Percentiles rank a stretch among this genome's conserved stretches.
Conservation (phyloP, 2,888 invertebrate genomes). For the Eupithecia pulchellata region DNA sequence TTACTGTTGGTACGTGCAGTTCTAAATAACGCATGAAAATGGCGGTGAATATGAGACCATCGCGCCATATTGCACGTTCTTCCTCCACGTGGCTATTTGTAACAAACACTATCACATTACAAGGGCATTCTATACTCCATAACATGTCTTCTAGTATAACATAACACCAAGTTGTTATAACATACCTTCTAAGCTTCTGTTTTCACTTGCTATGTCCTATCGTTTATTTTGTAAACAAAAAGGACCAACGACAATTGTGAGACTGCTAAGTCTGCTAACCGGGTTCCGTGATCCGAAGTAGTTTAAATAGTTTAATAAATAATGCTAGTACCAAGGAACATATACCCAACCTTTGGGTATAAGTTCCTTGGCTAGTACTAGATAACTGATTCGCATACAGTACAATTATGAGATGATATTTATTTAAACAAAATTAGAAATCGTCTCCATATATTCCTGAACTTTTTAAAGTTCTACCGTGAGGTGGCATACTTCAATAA, state of each 20-base stretch:
- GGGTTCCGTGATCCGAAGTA: neutral
- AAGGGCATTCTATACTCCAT: slow-evolving; percentile 46
- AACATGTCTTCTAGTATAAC: neutral
- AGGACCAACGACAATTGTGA: neutral
- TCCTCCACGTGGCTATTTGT: slow-evolving; percentile 54
- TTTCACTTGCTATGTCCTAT: neutral
- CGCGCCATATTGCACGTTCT: slow-evolving; percentile 45
- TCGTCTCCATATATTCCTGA: too few relatives aligned
- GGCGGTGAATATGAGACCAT: neutral
- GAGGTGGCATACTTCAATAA: too few relatives aligned
- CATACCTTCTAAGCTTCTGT: neutral
- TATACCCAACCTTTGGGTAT: too few relatives aligned
- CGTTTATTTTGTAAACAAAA: neutral
- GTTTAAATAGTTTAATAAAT: too few relatives aligned
- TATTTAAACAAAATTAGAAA: too few relatives aligned
- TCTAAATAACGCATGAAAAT: neutral
- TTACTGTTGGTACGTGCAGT: neutral
- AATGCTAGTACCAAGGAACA: too few relatives aligned
- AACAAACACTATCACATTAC: slow-evolving; percentile 65
- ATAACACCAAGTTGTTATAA: neutral
- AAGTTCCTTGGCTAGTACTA: too few relatives aligned
- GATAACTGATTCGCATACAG: too few relatives aligned
- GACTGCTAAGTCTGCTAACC: neutral
- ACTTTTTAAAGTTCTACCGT: too few relatives aligned
- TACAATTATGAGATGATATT: too few relatives aligned